These are phyloP conservation scores for Rhabdophis nuchalis DNA, from an alignment of 2,797 vertebrate genomes.

Conservation along the genomic window DNA sequence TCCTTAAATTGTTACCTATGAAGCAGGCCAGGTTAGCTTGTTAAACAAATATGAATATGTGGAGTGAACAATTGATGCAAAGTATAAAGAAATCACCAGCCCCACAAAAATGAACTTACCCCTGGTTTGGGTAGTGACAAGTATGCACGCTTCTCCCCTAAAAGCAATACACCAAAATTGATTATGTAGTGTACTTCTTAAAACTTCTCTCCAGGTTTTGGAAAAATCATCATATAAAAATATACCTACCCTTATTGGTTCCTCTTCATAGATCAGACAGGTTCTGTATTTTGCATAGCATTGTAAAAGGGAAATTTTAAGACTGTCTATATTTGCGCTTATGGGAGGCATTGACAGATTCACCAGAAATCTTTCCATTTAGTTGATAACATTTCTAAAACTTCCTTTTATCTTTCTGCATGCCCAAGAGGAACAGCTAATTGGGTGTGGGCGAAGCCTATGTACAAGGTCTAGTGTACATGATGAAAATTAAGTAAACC, in stretches of 20 bases:
- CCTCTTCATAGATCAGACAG: slow-evolving; percentile 11
- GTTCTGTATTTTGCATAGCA: slow-evolving; percentile 19
- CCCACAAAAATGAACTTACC: slow-evolving; percentile 75
- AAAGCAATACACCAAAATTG: slow-evolving; percentile 66
- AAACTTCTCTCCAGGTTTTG: slow-evolving; percentile 24
- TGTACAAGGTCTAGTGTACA: not conserved
- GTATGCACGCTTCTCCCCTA: slow-evolving; percentile 94
- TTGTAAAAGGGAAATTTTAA: not conserved
- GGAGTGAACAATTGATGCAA: not conserved
- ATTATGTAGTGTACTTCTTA: slow-evolving; percentile 27
- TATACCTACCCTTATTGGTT: slow-evolving; percentile 46
- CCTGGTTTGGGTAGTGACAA: slow-evolving; percentile 91
- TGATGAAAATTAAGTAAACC: not conserved
- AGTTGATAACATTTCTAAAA: not conserved
- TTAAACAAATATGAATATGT: slow-evolving; percentile 41
- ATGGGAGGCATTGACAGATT: not conserved
- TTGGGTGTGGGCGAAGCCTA: not conserved
- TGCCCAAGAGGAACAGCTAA: not conserved
- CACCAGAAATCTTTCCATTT: not conserved
- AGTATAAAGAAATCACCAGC: not conserved
- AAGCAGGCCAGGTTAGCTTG: not conserved
- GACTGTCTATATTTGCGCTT: slow-evolving; percentile 16
- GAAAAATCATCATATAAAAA: slow-evolving; percentile 26
- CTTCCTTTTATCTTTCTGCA: not conserved
- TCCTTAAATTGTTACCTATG: not conserved